These are phyloP conservation scores for Heliopora coerulea DNA, from an alignment of 92 coral and sea anemone genomes.

Conservation along the genomic window DNA sequence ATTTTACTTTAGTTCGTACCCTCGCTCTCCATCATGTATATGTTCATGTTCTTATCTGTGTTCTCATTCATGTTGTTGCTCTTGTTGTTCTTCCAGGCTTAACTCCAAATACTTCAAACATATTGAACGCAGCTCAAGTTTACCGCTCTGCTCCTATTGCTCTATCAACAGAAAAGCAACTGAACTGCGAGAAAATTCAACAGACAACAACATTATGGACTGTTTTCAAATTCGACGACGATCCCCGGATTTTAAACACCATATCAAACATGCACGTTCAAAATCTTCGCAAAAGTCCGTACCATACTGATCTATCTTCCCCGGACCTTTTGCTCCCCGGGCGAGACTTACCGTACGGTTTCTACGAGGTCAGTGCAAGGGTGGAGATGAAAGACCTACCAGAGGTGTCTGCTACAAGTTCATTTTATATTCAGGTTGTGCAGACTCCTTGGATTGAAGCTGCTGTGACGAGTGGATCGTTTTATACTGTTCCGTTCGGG, in stretches of 20 bases:
- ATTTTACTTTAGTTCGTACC: no score
- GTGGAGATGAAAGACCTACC: constrained; percentile 18
- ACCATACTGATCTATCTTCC: neutral
- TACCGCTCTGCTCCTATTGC: constrained; percentile 12
- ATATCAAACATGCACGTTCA: neutral
- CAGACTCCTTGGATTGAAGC: constrained; percentile 29
- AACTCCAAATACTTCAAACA: constrained; percentile 11
- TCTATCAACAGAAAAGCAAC: neutral
- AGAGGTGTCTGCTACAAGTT: constrained; percentile 2
- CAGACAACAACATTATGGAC: constrained; percentile 6
- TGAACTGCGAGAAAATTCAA: neutral
- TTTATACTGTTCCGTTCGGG: constrained; percentile 18
- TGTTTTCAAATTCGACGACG: constrained; percentile 15
- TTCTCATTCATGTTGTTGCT: no score
- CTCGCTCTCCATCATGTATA: no score
- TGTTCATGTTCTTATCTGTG: no score
- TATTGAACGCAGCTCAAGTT: constrained; percentile 21
- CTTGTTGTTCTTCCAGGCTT: neutral
- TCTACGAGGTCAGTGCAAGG: constrained; percentile 22
- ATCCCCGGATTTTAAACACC: constrained; percentile 7
- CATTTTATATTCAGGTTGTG: constrained; percentile 7
- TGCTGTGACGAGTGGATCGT: constrained; percentile 2
- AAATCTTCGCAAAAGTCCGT: neutral
- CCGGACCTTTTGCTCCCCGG: constrained; percentile 28
- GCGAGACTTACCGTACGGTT: constrained; percentile 6